Base-by-base conservation (phyloP, 2,888 invertebrate species). In the Mythimna loreyi region DNA sequence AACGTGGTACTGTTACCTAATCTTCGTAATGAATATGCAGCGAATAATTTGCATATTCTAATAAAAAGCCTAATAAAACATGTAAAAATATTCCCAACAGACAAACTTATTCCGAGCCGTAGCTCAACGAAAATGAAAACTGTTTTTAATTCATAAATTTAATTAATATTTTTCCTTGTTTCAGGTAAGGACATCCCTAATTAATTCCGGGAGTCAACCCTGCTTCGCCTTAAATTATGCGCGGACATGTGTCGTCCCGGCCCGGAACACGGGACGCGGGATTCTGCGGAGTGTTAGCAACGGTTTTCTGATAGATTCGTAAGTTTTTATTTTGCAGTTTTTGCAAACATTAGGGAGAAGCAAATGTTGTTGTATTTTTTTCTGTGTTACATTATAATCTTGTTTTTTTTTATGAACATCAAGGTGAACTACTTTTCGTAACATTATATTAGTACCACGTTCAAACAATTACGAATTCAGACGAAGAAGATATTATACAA, bases 131-230 rank as follows among this genome's bases (percentile, higher is more conserved):
- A 65, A 73, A 71, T 65, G 58, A 75, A 74, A 78, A 65, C 72
- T 70, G 67, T 67, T 76, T n/a, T 80, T 63, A 49, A 63, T 70
- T n/a, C 62, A 73, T 72, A 70, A 70, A 73, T 72, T 62, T 43
- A 74, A 82, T 82, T 75, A 69, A 72, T 75, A 67, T 74, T 77
- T 70, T 77, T 80, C 81, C 85, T 85, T 84, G 82, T 90, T 91
- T 52, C 92, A 93, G 93, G 93, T 93, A 91, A 90, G 89, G 77
- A 63, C 67, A 67, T 62, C 59, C 50, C 59, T 78, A 90, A 91
- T 91, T 88, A 82, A 85, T 84, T 79, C 74, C 62, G 36, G 71
- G 59, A 67, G 68, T 67, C 69, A 68, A 61, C 75, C 67, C 79
- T 78, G 79, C 40, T 65, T 70, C 57, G 61, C 33, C 65, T 71